These are phyloP conservation scores for Lepidurus packardi DNA, from an alignment of 1,140 invertebrate species.

Conservation along the genomic window DNA sequence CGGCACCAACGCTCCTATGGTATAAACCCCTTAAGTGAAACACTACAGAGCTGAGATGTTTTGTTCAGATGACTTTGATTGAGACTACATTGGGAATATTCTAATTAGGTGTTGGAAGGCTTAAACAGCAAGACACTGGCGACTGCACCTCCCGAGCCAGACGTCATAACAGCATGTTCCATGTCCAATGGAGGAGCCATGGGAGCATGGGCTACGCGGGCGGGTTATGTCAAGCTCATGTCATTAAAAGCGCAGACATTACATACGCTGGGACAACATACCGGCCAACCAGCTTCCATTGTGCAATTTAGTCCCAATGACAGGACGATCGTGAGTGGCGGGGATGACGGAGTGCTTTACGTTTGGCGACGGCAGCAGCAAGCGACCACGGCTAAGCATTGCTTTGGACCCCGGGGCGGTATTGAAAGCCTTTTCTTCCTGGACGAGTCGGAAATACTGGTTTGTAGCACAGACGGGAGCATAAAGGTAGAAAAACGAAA, in stretches of 20 bases:
- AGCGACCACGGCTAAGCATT: background rate
- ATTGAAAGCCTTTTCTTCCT: constrained; percentile 25
- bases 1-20: background rate
- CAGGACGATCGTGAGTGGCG: constrained; percentile 11
- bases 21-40: background rate
- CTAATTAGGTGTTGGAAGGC: constrained; percentile 19
- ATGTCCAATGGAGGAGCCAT: constrained; percentile 28
- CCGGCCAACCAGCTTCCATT: background rate
- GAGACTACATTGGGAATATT: background rate
- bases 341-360: constrained; percentile 24
- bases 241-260: constrained; percentile 20
- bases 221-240: constrained; percentile 27
- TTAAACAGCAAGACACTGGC: background rate
- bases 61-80: too few relatives aligned
- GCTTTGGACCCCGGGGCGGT: constrained; percentile 22
- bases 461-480: constrained; percentile 32
- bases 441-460: constrained; percentile 9
- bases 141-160: background rate
- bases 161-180: constrained; percentile 16
- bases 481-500: background rate
- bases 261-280: constrained; percentile 10
- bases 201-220: constrained; percentile 24
- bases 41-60: too few relatives aligned
- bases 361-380: constrained; percentile 20
- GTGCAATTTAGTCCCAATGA: constrained; percentile 33